phyloP scores from a whole-genome alignment of 2,797 vertebrate genomes.

The Jordanella pulchra region DNA sequence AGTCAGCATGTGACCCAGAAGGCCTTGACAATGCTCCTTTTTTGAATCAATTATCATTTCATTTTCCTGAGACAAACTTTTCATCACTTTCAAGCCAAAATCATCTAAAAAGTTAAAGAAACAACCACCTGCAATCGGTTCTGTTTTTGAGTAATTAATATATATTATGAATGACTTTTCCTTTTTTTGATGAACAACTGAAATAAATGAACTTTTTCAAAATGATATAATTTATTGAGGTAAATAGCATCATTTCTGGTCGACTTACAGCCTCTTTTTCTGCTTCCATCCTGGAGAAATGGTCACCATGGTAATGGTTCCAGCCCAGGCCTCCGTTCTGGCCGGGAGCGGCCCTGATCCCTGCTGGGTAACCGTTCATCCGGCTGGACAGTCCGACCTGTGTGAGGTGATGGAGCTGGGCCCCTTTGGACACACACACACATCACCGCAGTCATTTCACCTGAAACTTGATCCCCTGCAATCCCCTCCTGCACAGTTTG shows the following conservation, averaged over 20 bases:
- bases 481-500: conserved; percentile 21
- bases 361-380: conserved; percentile 86
- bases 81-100: too few relatives aligned
- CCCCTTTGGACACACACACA: conserved; percentile 77
- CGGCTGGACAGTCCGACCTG: conserved; percentile 91
- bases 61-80: too few relatives aligned
- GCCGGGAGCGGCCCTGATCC: conserved; percentile 80
- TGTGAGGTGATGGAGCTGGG: conserved; percentile 93
- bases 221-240: too few relatives aligned
- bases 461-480: conserved; percentile 20
- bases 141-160: too few relatives aligned
- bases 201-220: too few relatives aligned
- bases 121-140: too few relatives aligned
- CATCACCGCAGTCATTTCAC: conserved; percentile 15
- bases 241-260: background rate
- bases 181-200: too few relatives aligned
- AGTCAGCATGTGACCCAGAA: too few relatives aligned
- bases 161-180: too few relatives aligned
- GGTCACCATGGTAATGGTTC: conserved; percentile 86
- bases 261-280: conserved; percentile 87
- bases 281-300: conserved; percentile 75
- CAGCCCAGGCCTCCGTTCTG: conserved; percentile 86
- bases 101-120: too few relatives aligned
- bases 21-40: too few relatives aligned
- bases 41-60: too few relatives aligned